Conservation (phyloP, 1,140 invertebrate species). For the Ectropis grisescens region DNA sequence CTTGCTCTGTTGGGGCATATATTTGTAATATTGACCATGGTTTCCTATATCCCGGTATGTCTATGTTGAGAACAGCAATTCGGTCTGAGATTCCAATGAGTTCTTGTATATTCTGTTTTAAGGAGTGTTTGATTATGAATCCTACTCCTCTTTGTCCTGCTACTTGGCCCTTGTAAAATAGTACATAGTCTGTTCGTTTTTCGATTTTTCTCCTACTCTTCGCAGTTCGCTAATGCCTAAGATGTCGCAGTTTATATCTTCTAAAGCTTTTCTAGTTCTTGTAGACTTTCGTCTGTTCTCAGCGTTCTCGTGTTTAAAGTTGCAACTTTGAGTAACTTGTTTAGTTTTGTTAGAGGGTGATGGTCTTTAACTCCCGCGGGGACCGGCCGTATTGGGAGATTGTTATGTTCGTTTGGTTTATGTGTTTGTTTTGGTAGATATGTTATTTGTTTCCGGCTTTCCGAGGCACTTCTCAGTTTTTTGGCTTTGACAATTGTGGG, state of each 20-base stretch:
- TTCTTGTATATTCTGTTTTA: conserved; percentile 8
- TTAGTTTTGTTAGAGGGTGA: conserved; percentile 6
- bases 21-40: neutral
- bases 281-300: conserved; percentile 10
- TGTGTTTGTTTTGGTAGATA: conserved; percentile 2
- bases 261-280: conserved; percentile 16
- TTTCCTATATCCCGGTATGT: conserved; percentile 6
- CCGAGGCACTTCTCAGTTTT: conserved; percentile 4
- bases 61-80: conserved; percentile 9
- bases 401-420: neutral
- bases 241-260: conserved; percentile 16
- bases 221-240: conserved; percentile 13
- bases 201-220: conserved; percentile 14
- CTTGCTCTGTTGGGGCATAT: conserved; percentile 14
- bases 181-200: conserved; percentile 7
- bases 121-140: conserved; percentile 8
- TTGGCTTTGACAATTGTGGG: conserved; percentile 2
- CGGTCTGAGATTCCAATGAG: conserved; percentile 11
- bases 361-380: conserved; percentile 6
- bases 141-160: conserved; percentile 13
- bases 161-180: conserved; percentile 12
- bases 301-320: conserved; percentile 7
- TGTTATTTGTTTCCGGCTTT: conserved; percentile 4
- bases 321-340: neutral
- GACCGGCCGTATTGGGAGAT: conserved; percentile 6